Evolutionary conservation across 2,888 invertebrate genomes (phyloP).

Genomic region (Xiphydria camelus): DNA sequence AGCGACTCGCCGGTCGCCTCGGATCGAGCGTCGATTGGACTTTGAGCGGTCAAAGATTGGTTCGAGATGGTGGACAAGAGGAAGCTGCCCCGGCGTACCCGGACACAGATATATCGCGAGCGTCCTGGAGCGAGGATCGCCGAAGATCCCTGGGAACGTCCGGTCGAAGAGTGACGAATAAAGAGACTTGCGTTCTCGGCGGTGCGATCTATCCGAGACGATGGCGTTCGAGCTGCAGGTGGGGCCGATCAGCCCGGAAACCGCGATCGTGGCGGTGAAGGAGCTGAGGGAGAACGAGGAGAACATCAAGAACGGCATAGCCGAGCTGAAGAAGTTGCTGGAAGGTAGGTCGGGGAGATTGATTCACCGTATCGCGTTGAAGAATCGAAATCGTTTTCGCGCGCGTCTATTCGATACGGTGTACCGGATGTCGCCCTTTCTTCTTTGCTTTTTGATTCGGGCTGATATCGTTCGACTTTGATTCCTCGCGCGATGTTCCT

Average conservation of each 20-base stretch:
- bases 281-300: constrained; percentile 59
- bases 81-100: constrained; percentile 38
- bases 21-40: constrained; percentile 38
- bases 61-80: constrained; percentile 45
- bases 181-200: no score
- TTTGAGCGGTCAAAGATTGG: constrained; percentile 55
- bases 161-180: not conserved
- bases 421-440: no score
- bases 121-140: constrained; percentile 39
- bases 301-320: constrained; percentile 48
- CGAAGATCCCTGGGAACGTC: not conserved
- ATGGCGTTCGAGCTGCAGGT: constrained; percentile 40
- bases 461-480: no score
- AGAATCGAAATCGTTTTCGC: no score
- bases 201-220: not conserved
- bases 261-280: constrained; percentile 45
- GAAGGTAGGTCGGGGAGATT: constrained; percentile 53
- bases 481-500: no score
- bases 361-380: no score
- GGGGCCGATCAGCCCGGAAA: constrained; percentile 37
- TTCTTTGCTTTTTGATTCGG: no score
- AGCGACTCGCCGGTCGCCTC: not conserved
- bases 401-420: no score
- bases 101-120: constrained; percentile 46
- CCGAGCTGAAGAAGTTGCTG: constrained; percentile 47